Conservation (phyloP, 2,113 vertebrate species). For the Bettongia penicillata region DNA sequence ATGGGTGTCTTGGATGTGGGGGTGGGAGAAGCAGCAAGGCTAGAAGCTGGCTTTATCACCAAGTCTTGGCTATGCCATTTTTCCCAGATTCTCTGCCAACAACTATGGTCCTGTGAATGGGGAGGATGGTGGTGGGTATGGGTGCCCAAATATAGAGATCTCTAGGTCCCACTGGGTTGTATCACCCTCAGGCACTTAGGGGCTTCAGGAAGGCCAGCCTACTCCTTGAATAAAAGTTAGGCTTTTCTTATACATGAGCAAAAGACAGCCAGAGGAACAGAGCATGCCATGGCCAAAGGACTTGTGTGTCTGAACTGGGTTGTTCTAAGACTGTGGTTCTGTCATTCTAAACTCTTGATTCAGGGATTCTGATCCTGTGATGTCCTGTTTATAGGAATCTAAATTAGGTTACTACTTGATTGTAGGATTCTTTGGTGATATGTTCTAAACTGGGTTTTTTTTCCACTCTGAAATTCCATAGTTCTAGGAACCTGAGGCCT, state of each 20-base stretch:
- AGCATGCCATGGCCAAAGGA: background rate
- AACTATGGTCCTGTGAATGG: background rate
- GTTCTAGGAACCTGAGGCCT: background rate
- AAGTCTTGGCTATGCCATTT: background rate
- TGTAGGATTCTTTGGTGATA: background rate
- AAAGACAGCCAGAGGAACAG: background rate
- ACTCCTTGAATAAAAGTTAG: background rate
- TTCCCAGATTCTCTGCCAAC: background rate
- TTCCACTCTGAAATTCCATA: background rate
- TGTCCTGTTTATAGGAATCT: background rate
- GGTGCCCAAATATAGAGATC: background rate
- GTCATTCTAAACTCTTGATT: background rate
- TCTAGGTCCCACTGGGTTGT: background rate
- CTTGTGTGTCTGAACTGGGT: background rate
- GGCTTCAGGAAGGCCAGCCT: background rate
- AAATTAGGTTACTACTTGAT: background rate
- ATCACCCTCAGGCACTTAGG: background rate
- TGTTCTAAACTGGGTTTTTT: background rate
- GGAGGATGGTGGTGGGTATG: background rate
- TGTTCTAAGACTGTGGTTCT: background rate
- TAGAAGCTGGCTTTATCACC: background rate
- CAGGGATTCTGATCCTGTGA: background rate
- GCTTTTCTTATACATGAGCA: background rate
- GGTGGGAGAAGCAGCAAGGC: background rate
- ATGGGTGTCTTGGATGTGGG: background rate